Evolutionary conservation across 1,140 invertebrate genomes (phyloP), one percentile per base, ranked within the genome.

Genomic region (Heliconius melpomene): DNA sequence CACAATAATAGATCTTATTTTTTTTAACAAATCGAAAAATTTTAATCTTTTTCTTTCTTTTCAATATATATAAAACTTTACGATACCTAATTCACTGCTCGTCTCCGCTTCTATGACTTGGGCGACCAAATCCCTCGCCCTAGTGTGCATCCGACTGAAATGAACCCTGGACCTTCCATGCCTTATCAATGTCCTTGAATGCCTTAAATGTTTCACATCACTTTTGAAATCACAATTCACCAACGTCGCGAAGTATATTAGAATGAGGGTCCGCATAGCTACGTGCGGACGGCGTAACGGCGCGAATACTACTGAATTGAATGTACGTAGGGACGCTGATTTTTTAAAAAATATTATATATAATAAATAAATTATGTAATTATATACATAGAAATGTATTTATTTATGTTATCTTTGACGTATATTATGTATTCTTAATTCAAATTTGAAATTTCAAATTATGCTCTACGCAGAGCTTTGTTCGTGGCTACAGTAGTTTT

Each of bases 221-320:
- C 88, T 85, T 76, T 85, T 87, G 77, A 86, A 88, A 60, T 89
- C 88, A 86, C 90, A 89, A 7, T 89, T 83, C 87, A 93, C 90
- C 84, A 91, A 87, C 79, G 89, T 83, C 89, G 87, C 90, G 89
- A 93, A 86, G 86, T 91, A 91, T 89, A 91, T 85, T 29, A 91
- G 71, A 32, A 91, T 77, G 77, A 92, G 83, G 82, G 90, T 84
- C 83, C 90, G 88, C 89, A 91, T 89, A 72, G 79, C 89, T 85
- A 82, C 89, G 90, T 88, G 83, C 89, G 86, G 74, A 75, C 88
- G 75, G 54, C 75, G 20, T 88, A 84, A 78, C 81, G 77, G 84
- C 86, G 74, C 79, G 79, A 78, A 82, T 78, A 74, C 79, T 79
- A 91, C 90, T 91, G 87, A 86, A 52, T 76, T 72, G 23, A 66